phyloP scores from a whole-genome alignment of 2,797 vertebrate genomes.

The Hyperoplus lanceolatus region DNA sequence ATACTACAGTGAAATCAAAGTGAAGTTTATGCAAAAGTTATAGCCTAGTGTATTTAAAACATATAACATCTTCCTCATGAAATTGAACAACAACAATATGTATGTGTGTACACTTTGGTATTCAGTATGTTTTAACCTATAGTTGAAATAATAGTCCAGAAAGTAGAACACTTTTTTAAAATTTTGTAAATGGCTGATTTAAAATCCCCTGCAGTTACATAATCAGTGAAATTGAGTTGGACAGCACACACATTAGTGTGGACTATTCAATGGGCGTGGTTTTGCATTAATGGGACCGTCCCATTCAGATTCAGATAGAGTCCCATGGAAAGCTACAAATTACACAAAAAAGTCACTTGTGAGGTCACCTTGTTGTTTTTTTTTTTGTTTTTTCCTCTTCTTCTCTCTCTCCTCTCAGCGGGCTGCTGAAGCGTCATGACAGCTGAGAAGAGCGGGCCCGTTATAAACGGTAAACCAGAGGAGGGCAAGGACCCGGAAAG shows the following conservation, averaged over 20 bases:
- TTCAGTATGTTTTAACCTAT: background rate
- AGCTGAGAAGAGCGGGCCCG: constrained; percentile 95
- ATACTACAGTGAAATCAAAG: background rate
- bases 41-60: too few relatives aligned
- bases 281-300: constrained; percentile 43
- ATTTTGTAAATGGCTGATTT: background rate
- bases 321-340: constrained; percentile 25
- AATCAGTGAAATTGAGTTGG: constrained; percentile 11
- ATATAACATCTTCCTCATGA: background rate
- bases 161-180: background rate
- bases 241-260: constrained; percentile 13
- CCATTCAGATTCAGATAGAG: constrained; percentile 30
- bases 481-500: constrained; percentile 90
- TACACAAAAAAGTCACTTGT: constrained; percentile 36
- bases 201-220: background rate
- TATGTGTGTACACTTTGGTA: background rate
- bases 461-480: constrained; percentile 96
- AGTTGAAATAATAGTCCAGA: background rate
- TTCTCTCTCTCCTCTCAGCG: constrained; percentile 60
- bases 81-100: too few relatives aligned
- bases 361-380: constrained; percentile 37
- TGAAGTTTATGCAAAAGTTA: background rate
- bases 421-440: constrained; percentile 93
- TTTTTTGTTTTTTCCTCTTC: constrained; percentile 5
- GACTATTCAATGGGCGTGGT: constrained; percentile 41